phyloP scores from a whole-genome alignment of 2,797 vertebrate species.

The Lindbergichthys nudifrons region DNA sequence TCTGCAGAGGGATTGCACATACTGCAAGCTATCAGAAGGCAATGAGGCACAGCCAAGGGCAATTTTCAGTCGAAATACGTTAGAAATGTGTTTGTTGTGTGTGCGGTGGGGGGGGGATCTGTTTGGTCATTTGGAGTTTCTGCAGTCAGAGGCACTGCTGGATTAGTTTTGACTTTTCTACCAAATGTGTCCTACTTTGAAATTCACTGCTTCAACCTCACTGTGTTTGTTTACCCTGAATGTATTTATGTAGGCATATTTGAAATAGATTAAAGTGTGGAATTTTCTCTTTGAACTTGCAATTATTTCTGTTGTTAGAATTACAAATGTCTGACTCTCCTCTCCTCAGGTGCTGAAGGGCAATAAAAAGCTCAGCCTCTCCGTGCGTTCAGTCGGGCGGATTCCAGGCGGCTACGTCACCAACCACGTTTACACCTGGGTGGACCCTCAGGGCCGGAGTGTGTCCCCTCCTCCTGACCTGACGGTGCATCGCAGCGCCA shows the following conservation, averaged over 20 bases:
- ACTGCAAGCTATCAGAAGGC: conserved; percentile 64
- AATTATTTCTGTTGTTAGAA: conserved; percentile 2
- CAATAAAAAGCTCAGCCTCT: conserved; percentile 94
- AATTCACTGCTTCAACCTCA: conserved; percentile 7
- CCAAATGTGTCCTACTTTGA: conserved; percentile 13
- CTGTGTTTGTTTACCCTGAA: conserved; percentile 2
- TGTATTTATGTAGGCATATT: conserved; percentile 18
- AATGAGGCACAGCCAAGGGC: conserved; percentile 69
- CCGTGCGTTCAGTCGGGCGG: conserved; percentile 91
- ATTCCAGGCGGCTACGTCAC: conserved; percentile 95
- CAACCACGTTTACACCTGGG: conserved; percentile 98
- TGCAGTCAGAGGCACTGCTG: background rate
- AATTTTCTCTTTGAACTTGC: conserved; percentile 9
- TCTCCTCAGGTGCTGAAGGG: conserved; percentile 92
- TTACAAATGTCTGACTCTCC: conserved; percentile 49
- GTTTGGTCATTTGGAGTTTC: conserved; percentile 20
- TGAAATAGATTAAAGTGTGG: conserved; percentile 5
- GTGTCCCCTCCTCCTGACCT: conserved; percentile 89
- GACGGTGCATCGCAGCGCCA: conserved; percentile 84
- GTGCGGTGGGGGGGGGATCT: background rate
- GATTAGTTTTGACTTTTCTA: conserved; percentile 26
- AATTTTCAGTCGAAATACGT: conserved; percentile 43
- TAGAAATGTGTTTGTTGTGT: conserved; percentile 21
- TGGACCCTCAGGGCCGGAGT: conserved; percentile 90
- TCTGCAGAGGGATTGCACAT: conserved; percentile 61